phyloP scores from a whole-genome alignment of 2,888 invertebrate species.

The Chouioia cunea region DNA sequence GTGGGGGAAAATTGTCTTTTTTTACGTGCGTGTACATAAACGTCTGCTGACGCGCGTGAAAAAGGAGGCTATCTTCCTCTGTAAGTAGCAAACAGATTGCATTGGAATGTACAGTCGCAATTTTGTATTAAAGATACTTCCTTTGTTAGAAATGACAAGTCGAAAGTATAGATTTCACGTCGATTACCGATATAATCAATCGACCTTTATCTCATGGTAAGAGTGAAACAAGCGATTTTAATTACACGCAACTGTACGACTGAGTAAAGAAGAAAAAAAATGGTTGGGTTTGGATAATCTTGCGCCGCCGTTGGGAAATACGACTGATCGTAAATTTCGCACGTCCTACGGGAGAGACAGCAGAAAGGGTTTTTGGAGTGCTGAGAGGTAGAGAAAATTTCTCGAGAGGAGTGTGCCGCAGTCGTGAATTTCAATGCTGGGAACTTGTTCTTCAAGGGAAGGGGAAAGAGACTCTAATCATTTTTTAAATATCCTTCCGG shows the following conservation, averaged over 20 bases:
- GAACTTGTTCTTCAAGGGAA: too few relatives aligned
- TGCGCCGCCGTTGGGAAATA: constrained; percentile 47
- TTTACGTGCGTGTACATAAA: constrained; percentile 41
- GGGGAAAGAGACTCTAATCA: constrained; percentile 29
- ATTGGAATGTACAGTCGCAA: too few relatives aligned
- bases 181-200: constrained; percentile 9
- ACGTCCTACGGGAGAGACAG: constrained; percentile 14
- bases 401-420: constrained; percentile 8
- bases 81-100: too few relatives aligned
- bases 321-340: constrained; percentile 54
- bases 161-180: too few relatives aligned
- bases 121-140: too few relatives aligned
- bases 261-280: constrained; percentile 40
- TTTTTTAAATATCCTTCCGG: not conserved
- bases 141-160: too few relatives aligned
- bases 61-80: too few relatives aligned
- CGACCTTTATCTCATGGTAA: constrained; percentile 12
- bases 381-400: constrained; percentile 28
- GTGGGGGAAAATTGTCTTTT: not conserved
- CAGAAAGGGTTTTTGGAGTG: constrained; percentile 1
- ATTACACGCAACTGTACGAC: constrained; percentile 37
- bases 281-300: constrained; percentile 49
- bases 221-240: constrained; percentile 21
- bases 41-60: constrained; percentile 50
- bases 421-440: constrained; percentile 10